phyloP scores from a whole-genome alignment of 2,888 invertebrate species.

The Epistrophella euchroma region DNA sequence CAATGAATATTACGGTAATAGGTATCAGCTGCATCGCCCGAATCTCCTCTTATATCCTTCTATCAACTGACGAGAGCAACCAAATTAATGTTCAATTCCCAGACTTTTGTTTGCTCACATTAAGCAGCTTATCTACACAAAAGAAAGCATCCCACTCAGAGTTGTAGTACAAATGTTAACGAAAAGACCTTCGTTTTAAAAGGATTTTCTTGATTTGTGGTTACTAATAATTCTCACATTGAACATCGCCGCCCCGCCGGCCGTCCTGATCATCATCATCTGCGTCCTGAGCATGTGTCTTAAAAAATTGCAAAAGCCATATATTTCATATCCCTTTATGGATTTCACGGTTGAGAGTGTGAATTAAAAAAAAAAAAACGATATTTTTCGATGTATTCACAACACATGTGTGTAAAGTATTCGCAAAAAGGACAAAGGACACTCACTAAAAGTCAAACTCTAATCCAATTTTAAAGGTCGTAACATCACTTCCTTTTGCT shows the following conservation, averaged over 20 bases:
- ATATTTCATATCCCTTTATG: slow-evolving; percentile 66
- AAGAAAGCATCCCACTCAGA: slow-evolving; percentile 25
- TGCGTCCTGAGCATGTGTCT: slow-evolving; percentile 53
- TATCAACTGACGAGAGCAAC: neutral
- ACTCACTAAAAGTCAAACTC: slow-evolving; percentile 78
- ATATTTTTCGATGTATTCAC: slow-evolving; percentile 53
- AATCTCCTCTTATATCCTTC: neutral
- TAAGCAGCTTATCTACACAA: slow-evolving; percentile 8
- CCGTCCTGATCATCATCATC: slow-evolving; percentile 45
- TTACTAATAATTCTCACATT: slow-evolving; percentile 72
- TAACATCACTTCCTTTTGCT: slow-evolving; percentile 68
- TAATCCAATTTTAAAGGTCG: slow-evolving; percentile 81
- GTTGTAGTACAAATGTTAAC: slow-evolving; percentile 37
- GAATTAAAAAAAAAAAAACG: slow-evolving; percentile 55
- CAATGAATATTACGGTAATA: no score
- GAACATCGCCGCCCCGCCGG: slow-evolving; percentile 43
- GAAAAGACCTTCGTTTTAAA: slow-evolving; percentile 49
- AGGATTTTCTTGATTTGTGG: slow-evolving; percentile 76
- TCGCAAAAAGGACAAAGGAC: slow-evolving; percentile 68
- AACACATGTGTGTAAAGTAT: slow-evolving; percentile 34
- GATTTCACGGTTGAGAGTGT: slow-evolving; percentile 72
- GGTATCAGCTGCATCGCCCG: neutral
- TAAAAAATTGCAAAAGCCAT: slow-evolving; percentile 69
- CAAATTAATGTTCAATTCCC: slow-evolving; percentile 21
- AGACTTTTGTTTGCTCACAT: slow-evolving; percentile 7